These are phyloP conservation scores for Scartelaos histophorus DNA, from an alignment of 2,113 vertebrate genomes.

Conservation along the genomic window DNA sequence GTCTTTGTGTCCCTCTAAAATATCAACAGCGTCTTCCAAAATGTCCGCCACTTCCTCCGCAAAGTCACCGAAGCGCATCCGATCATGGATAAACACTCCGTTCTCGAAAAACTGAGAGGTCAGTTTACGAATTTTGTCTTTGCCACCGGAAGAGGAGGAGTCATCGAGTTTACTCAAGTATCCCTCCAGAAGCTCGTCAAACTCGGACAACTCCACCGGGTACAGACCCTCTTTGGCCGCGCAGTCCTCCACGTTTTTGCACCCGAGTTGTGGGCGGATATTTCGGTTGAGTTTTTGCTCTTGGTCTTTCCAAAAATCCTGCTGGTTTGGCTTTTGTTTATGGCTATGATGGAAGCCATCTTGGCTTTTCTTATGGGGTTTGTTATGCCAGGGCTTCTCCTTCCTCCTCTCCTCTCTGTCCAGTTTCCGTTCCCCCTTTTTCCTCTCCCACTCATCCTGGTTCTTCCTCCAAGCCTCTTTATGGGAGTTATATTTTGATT, in stretches of 20 bases:
- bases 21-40: constrained; percentile 87
- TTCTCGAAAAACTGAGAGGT: constrained; percentile 76
- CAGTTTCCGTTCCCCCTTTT: constrained; percentile 61
- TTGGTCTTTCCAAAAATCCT: constrained; percentile 69
- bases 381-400: constrained; percentile 72
- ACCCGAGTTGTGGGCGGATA: constrained; percentile 75
- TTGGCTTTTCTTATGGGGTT: constrained; percentile 39
- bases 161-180: constrained; percentile 78
- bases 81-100: constrained; percentile 82
- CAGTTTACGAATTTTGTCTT: constrained; percentile 67
- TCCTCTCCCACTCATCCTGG: constrained; percentile 71
- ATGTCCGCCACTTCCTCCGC: constrained; percentile 76
- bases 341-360: neutral
- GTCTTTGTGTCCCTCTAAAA: constrained; percentile 73
- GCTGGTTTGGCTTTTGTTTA: constrained; percentile 37
- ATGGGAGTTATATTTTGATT: constrained; percentile 58
- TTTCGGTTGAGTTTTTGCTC: constrained; percentile 70
- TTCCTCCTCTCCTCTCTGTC: constrained; percentile 72
- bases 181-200: constrained; percentile 79
- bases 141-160: constrained; percentile 41
- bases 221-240: constrained; percentile 82
- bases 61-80: constrained; percentile 83
- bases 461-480: constrained; percentile 71
- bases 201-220: constrained; percentile 79
- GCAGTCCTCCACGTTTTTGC: constrained; percentile 75